These are phyloP conservation scores for Blastobasis lacticolella DNA, from an alignment of 2,888 invertebrate genomes.

Conservation along the genomic window DNA sequence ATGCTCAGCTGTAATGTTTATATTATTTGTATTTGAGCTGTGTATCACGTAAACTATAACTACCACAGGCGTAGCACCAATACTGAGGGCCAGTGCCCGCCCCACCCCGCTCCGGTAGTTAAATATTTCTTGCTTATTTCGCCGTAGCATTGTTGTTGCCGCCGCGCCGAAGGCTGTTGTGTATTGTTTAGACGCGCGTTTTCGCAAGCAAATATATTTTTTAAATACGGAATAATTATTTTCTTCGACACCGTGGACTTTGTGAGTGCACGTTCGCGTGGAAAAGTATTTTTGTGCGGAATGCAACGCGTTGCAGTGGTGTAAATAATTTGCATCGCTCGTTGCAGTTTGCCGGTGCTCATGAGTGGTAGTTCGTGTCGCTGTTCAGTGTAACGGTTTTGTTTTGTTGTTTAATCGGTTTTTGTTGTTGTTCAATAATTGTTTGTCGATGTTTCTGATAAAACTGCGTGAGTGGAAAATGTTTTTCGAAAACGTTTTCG, in stretches of 20 bases:
- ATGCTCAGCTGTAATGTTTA: slow-evolving; percentile 73
- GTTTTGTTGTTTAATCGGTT: slow-evolving; percentile 38
- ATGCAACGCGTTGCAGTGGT: slow-evolving; percentile 54
- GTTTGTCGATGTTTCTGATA: slow-evolving; percentile 27
- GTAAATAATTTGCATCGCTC: slow-evolving; percentile 68
- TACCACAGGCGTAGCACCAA: slow-evolving; percentile 74
- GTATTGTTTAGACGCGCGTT: slow-evolving; percentile 67
- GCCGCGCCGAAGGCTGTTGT: slow-evolving; percentile 68
- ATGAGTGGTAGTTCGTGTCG: slow-evolving; percentile 63
- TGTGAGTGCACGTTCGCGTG: slow-evolving; percentile 14
- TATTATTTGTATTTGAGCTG: slow-evolving; percentile 77
- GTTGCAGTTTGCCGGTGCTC: slow-evolving; percentile 56
- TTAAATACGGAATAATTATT: slow-evolving; percentile 26
- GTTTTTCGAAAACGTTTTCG: slow-evolving; percentile 26
- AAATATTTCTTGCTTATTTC: slow-evolving; percentile 77
- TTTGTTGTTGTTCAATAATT: slow-evolving; percentile 27
- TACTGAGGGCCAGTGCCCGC: slow-evolving; percentile 68
- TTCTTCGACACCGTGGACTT: slow-evolving; percentile 4
- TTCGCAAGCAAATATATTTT: slow-evolving; percentile 50
- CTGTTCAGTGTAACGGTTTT: slow-evolving; percentile 56
- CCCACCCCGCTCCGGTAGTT: slow-evolving; percentile 70
- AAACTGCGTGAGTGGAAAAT: slow-evolving; percentile 37
- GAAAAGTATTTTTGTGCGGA: slow-evolving; percentile 22
- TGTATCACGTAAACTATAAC: slow-evolving; percentile 76
- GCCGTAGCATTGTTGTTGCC: slow-evolving; percentile 74